A percentile compares a stretch with the other conserved stretches of the same genome.
phyloP scores from a whole-genome alignment of 2,113 vertebrate genomes.

The human (Homo sapiens) region GRCh38 chr18:24154001-24154500 shows the following conservation, averaged over 20 bases:
- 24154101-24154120: no score
- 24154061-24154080: no score
- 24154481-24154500: not conserved
- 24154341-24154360: not conserved
- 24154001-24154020: no score
- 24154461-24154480: not conserved
- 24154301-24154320: not conserved
- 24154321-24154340: not conserved
- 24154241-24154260: not conserved
- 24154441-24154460: not conserved
- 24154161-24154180: not conserved
- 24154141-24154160: not conserved
- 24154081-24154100: no score
- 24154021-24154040: no score
- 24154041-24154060: no score
- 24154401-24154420: not conserved
- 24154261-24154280: not conserved
- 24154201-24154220: not conserved
- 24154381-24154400: not conserved
- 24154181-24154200: not conserved
- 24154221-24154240: not conserved
- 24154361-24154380: not conserved
- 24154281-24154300: not conserved
- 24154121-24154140: not conserved
- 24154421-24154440: not conserved